Evolutionary conservation across 2,888 invertebrate genomes (phyloP), one percentile per base, ranked within the genome.

Genomic region (Cataglyphis altisquamis): DNA sequence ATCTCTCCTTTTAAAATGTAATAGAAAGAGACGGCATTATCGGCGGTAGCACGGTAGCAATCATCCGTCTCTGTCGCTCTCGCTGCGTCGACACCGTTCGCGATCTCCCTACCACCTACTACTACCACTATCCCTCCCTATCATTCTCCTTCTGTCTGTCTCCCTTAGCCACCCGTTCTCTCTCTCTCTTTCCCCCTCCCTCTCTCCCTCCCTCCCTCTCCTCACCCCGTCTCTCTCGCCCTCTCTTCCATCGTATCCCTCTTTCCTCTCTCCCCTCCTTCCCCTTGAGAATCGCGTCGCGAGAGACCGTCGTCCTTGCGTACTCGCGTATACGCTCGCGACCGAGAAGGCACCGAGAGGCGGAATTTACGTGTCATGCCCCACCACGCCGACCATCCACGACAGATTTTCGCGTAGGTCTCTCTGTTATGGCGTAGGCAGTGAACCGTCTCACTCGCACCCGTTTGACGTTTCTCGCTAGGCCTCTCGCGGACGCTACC

Each of bases 281-380:
- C 84, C 78, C 78, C 84, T 86, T 81, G 74, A 67, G 82, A 85
- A 75, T 77, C 84, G 86, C 84, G 72, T 86, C 90, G 85, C 83
- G 89, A 89, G 82, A 48, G 84, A 87, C 82, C 85, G 88, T 84
- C 90, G 85, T 89, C 89, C 90, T 90, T 89, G 90, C 85, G 68
- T 89, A 89, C 72, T 78, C 78, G 10, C 67, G 67, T 52, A 52
- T 67, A 67, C 67, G 67, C 67, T 45, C 41, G 77, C 36, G 29
- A 41, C 21, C 78, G 32, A 32, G 57, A 72, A 70, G 29, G 41
- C 36, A 48, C 15, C 36, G 29, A 45, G 45, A 67, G 55, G 63
- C 39, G 73, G 86, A 84, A 89, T 90, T 89, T 90, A 89, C 89
- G 89, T 90, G 86, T 90, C 86, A 90, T 86, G 85, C 87, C 86